phyloP scores from a whole-genome alignment of 2,113 vertebrate species.

The Oxygymnocypris stewartii region DNA sequence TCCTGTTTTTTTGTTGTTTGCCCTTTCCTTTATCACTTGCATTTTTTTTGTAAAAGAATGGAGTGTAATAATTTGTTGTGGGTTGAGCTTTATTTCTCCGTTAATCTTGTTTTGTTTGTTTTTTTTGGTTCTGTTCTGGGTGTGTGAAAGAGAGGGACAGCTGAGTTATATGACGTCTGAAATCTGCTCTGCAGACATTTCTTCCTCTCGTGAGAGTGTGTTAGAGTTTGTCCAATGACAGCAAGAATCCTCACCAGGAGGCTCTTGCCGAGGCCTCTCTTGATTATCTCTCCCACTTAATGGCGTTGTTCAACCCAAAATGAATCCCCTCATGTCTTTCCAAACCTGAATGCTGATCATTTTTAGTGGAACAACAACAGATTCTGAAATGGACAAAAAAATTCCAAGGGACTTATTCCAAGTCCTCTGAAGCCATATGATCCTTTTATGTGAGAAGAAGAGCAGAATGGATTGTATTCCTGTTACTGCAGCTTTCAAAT shows the following conservation, averaged over 20 bases:
- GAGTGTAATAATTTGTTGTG: constrained; percentile 60
- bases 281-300: not conserved
- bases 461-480: not conserved
- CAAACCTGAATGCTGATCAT: not conserved
- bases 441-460: not conserved
- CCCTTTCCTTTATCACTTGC: constrained; percentile 54
- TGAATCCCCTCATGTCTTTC: not conserved
- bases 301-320: not conserved
- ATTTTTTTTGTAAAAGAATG: constrained; percentile 55
- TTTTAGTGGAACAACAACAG: not conserved
- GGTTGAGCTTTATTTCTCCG: constrained; percentile 52
- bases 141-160: constrained; percentile 31
- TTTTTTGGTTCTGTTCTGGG: constrained; percentile 36
- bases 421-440: not conserved
- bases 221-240: constrained; percentile 44
- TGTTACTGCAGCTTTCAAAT: not conserved
- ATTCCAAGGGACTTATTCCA: not conserved
- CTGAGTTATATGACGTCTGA: not conserved
- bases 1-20: not conserved
- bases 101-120: constrained; percentile 49
- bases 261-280: constrained; percentile 46
- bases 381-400: not conserved
- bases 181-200: not conserved
- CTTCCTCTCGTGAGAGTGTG: not conserved
- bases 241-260: not conserved